Percentiles rank a stretch among this genome's conserved stretches.
These are phyloP conservation scores for Sebastolobus altivelis DNA, from an alignment of 2,797 vertebrate species.

Conservation along the genomic window DNA sequence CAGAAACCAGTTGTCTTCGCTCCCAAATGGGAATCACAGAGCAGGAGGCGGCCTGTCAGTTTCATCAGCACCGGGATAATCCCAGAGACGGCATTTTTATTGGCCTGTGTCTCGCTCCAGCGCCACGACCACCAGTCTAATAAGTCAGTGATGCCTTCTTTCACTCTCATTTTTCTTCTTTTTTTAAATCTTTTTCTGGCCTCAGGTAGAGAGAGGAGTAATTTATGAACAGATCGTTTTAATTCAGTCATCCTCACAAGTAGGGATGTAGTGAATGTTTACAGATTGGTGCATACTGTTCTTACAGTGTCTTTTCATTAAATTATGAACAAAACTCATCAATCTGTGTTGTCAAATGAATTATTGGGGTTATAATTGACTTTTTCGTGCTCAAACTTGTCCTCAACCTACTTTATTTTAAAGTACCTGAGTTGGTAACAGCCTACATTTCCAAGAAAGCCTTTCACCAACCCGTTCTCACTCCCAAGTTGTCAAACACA, in stretches of 20 bases:
- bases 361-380: neutral
- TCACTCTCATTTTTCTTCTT: constrained; percentile 18
- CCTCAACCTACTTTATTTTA: neutral
- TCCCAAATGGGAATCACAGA: constrained; percentile 62
- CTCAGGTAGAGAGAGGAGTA: constrained; percentile 32
- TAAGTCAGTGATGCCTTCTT: constrained; percentile 54
- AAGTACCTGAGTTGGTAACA: neutral
- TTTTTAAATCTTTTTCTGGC: constrained; percentile 16
- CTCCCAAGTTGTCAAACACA: too few species aligned
- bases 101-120: constrained; percentile 64
- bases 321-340: neutral
- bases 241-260: neutral
- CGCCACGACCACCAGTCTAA: constrained; percentile 47
- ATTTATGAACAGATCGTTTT: neutral
- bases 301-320: neutral
- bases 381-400: neutral
- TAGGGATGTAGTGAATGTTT: neutral
- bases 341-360: neutral
- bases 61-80: constrained; percentile 64
- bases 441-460: neutral
- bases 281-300: neutral
- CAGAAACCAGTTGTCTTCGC: constrained; percentile 50
- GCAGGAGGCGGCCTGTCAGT: constrained; percentile 61
- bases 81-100: constrained; percentile 73
- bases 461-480: neutral